Conservation (phyloP, 1,140 invertebrate species). For the Pararge aegeria region DNA sequence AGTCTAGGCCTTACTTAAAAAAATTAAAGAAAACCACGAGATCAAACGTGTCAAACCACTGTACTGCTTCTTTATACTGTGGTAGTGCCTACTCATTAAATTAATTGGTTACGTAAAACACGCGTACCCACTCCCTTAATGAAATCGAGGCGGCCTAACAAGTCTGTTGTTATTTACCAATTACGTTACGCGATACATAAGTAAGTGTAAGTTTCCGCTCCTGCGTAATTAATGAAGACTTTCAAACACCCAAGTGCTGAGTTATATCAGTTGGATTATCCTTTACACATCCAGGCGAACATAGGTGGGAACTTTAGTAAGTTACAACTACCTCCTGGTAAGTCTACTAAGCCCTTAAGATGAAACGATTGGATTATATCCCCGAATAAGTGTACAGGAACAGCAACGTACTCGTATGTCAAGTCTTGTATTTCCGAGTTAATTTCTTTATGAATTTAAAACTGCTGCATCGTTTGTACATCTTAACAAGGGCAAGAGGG, state of each 20-base stretch:
- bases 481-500: too few relatives aligned
- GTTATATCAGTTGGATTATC: constrained; percentile 37
- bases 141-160: constrained; percentile 37
- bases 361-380: neutral
- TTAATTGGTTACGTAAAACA: constrained; percentile 22
- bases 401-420: too few relatives aligned
- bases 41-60: too few relatives aligned
- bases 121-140: constrained; percentile 31
- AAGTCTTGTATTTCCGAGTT: too few relatives aligned
- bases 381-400: too few relatives aligned
- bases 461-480: too few relatives aligned
- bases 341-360: neutral
- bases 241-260: constrained; percentile 41
- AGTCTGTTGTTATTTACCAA: constrained; percentile 52
- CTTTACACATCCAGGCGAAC: constrained; percentile 13
- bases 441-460: too few relatives aligned
- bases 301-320: neutral
- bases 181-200: constrained; percentile 42
- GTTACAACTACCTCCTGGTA: neutral
- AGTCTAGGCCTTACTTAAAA: too few relatives aligned
- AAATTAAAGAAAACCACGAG: too few relatives aligned
- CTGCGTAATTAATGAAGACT: constrained; percentile 55
- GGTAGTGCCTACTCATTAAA: constrained; percentile 12
- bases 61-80: too few relatives aligned
- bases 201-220: constrained; percentile 35